Conservation (phyloP, 2,113 vertebrate genomes). For the Gasterosteus aculeatus region DNA sequence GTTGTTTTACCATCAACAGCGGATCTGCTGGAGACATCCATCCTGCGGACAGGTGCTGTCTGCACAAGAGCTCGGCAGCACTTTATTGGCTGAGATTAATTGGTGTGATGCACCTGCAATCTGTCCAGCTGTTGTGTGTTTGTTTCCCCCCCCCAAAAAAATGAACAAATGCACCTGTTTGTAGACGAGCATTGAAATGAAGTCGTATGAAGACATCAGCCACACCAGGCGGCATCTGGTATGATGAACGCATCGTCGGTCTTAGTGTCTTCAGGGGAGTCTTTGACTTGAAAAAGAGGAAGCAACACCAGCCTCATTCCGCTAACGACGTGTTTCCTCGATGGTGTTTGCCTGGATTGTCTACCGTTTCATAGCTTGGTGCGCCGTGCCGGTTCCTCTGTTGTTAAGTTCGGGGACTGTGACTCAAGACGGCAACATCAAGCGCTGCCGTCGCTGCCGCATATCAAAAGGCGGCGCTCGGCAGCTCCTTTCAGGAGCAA, state of each 20-base stretch:
- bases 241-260: not conserved
- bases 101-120: not conserved
- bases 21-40: not conserved
- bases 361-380: not conserved
- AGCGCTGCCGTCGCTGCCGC: not conserved
- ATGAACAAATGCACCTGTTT: not conserved
- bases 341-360: no score
- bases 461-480: not conserved
- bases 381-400: not conserved
- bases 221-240: not conserved
- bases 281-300: not conserved
- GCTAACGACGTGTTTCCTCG: not conserved
- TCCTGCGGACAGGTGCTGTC: not conserved
- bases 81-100: not conserved
- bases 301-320: not conserved
- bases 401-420: not conserved
- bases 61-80: not conserved
- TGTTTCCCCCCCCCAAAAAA: not conserved
- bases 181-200: no score
- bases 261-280: not conserved
- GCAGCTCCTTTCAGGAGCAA: not conserved
- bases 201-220: not conserved
- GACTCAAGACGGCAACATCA: not conserved
- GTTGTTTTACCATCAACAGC: not conserved
- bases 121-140: not conserved